Base-by-base conservation (phyloP, 2,797 vertebrate species). In the Tapirus indicus region DNA sequence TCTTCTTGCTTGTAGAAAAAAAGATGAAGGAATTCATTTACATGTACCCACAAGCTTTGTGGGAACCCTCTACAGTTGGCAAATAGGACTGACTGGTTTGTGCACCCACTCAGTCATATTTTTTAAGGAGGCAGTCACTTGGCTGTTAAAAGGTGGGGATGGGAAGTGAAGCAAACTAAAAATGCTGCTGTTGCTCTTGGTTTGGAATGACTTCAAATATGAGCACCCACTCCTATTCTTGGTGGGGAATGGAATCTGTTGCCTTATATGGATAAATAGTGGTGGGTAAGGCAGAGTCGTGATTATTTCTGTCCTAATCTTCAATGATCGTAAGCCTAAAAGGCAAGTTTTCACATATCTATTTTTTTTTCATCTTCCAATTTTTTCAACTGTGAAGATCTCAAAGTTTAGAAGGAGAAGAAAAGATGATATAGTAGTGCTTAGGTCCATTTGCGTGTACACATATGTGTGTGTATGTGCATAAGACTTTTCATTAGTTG, bases 1-100 rank as follows among this genome's bases (percentile, higher is more conserved):
- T 47, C 21, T 72, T 64, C 49, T 86, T 58, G 80, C 58, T 83
- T 85, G 78, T 25, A 75, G 72, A 18, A 82, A 95, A 95, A 79
- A 62, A 38, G 44, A 86, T 68, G 66, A n/a, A n/a, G 32, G 68
- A 92, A 87, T 97, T 95, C 78, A 91, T 97, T 88, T 92, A 83
- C 66, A 88, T 41, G 64, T 87, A 91, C 35, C 54, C 56, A 94
- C 72, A 89, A 79, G 52, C 49, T 94, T 96, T 88, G 62, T 0
- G 18, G 56, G 78, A 49, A 84, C 38, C 29, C 35, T 91, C 49
- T 72, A 35, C 35, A 93, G 49, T 72, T 97, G 89, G 62, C 92
- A 92, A 86, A 95, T 86, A 79, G 72, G 41, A 38, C 6, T 35
- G 41, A 38, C 6, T 35, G 27, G 35, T 58, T 52, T 69, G 38